Base-by-base conservation (phyloP, 1,140 invertebrate genomes). In the Chironomus tepperi region DNA sequence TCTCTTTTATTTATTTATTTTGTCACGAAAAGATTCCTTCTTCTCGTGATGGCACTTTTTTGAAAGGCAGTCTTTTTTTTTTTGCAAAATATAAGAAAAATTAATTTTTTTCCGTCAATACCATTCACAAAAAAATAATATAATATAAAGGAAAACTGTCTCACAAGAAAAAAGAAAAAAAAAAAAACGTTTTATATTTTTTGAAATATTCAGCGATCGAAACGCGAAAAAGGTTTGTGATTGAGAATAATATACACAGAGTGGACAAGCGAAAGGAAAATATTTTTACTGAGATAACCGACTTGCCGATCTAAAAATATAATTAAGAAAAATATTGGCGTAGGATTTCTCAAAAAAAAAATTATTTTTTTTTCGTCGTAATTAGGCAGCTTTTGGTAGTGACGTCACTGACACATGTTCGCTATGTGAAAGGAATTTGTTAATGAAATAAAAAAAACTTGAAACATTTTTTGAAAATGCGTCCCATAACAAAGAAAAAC, bases 351-450 rank as follows among this genome's bases (percentile, higher is more conserved):
- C 47, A 57, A n/a, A n/a, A n/a, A n/a, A n/a, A n/a, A n/a, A n/a
- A n/a, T n/a, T n/a, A n/a, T n/a, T n/a, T n/a, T n/a, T n/a, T n/a
- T n/a, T n/a, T n/a, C n/a, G 47, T 57, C 47, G 47, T 57, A 57
- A 57, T 57, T 57, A 57, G 47, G 47, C 47, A 57, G 47, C 10
- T 57, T 57, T 57, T 57, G 47, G n/a, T n/a, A 57, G n/a, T 57
- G 47, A 57, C 47, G n/a, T 57, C 47, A 57, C 47, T n/a, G 12
- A 57, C 24, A 34, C 24, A 34, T 34, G 24, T 34, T 34, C 5
- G 24, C 24, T 34, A 5, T 34, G 24, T 2, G 24, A 34, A 34
- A 34, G 24, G 24, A 34, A 34, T 34, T 34, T 34, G 24, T 34
- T 34, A 34, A 34, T 34, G 24, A 34, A 34, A 34, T n/a, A n/a